Percentiles rank a stretch among this genome's conserved stretches.
Conservation (phyloP, 1,140 invertebrate species). For the Penaeus vannamei region DNA sequence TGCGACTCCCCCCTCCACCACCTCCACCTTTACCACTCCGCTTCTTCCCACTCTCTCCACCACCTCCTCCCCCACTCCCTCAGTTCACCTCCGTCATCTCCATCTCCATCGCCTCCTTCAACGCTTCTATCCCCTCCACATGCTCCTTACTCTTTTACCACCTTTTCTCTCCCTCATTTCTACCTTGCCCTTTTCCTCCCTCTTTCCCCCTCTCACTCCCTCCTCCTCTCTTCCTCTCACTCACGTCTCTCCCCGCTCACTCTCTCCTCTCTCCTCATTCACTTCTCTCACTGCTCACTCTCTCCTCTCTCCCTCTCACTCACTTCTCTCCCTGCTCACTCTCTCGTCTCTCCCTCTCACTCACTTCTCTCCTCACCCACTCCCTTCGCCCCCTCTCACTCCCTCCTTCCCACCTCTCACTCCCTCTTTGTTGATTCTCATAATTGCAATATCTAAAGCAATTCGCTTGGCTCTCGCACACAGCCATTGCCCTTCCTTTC, state of each 20-base stretch:
- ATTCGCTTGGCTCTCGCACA: no score
- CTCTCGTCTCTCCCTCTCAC: not conserved
- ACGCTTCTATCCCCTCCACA: not conserved
- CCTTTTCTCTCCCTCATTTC: slow-evolving; percentile 17
- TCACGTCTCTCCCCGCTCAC: not conserved
- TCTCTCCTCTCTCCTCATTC: not conserved
- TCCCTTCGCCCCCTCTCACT: no score
- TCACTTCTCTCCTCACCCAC: no score
- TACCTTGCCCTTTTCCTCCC: not conserved
- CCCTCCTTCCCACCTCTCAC: not conserved
- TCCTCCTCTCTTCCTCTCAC: no score
- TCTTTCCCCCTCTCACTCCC: not conserved
- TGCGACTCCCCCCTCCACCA: no score
- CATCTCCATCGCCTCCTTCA: no score
- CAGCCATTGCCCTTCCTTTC: no score
- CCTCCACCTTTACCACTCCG: no score
- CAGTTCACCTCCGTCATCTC: no score
- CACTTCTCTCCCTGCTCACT: no score
- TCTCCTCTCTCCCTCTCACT: not conserved
- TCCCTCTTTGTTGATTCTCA: not conserved
- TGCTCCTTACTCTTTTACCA: not conserved
- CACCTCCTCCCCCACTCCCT: no score
- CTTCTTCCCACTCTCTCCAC: no score
- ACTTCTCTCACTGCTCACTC: not conserved
- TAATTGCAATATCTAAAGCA: not conserved